Percentiles rank a stretch among this genome's conserved stretches.
phyloP scores from a whole-genome alignment of 2,113 vertebrate genomes.

The Mustela nigripes region DNA sequence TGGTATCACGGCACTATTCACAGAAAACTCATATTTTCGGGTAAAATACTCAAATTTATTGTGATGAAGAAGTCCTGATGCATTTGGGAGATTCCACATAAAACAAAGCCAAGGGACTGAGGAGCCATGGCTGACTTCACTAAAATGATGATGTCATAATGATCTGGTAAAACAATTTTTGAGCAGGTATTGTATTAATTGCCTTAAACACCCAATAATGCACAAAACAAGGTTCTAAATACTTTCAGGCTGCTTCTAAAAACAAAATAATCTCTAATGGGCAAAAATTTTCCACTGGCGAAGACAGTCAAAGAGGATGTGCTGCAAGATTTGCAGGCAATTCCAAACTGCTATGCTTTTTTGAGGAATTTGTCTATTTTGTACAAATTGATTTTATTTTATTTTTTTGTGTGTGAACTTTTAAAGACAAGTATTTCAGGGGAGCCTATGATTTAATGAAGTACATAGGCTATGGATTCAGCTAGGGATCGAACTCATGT shows the following conservation, averaged over 20 bases:
- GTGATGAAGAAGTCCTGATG: not conserved
- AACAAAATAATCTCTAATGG: not conserved
- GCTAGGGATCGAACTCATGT: not conserved
- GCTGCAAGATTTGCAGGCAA: not conserved
- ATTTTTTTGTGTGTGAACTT: not conserved
- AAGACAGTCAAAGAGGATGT: not conserved
- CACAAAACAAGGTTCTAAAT: not conserved
- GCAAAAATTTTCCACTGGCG: not conserved
- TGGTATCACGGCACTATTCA: not conserved
- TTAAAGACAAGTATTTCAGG: not conserved
- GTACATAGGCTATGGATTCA: not conserved
- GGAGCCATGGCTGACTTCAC: not conserved
- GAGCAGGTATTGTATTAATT: not conserved
- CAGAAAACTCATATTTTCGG: not conserved
- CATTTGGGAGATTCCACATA: not conserved
- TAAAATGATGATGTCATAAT: not conserved
- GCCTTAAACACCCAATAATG: not conserved
- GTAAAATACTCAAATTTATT: conserved; percentile 25
- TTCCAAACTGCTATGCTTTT: not conserved
- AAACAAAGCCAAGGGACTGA: not conserved
- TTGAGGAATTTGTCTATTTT: not conserved
- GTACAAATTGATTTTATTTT: not conserved
- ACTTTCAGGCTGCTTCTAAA: not conserved
- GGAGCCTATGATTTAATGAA: not conserved
- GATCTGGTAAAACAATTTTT: not conserved